phyloP scores from a whole-genome alignment of 2,113 vertebrate species.

The Lynx canadensis region DNA sequence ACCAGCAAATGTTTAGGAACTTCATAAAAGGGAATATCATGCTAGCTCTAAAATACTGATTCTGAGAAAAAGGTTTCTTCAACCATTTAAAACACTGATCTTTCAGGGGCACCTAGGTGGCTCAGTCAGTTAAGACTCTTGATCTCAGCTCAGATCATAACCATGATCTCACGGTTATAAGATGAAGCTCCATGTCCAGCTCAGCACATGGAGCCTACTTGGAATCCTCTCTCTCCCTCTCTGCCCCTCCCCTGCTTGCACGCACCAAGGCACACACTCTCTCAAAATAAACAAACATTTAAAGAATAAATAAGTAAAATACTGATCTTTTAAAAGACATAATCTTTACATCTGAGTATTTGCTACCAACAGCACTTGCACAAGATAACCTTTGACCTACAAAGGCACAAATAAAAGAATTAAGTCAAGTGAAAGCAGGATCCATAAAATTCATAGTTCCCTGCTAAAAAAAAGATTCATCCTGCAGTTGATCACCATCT shows the following conservation, averaged over 20 bases:
- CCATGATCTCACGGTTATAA: too few relatives aligned
- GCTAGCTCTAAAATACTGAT: neutral
- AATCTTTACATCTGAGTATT: neutral
- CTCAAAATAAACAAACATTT: too few relatives aligned
- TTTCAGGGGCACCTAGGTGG: neutral
- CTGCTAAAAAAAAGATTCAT: neutral
- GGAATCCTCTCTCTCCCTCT: too few relatives aligned
- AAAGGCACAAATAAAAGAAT: slow-evolving; percentile 27
- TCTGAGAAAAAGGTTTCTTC: slow-evolving; percentile 31
- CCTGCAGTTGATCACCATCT: neutral
- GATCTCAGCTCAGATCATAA: too few relatives aligned
- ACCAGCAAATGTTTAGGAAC: slow-evolving; percentile 22
- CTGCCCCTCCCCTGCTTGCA: too few relatives aligned
- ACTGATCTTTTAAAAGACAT: neutral
- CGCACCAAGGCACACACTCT: too few relatives aligned
- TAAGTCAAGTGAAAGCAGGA: slow-evolving; percentile 10
- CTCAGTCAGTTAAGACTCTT: too few relatives aligned
- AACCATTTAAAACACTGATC: neutral
- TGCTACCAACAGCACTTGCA: neutral
- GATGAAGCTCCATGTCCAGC: too few relatives aligned
- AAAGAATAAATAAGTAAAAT: neutral
- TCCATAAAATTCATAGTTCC: neutral
- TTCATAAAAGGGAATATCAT: slow-evolving; percentile 2
- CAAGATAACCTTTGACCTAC: neutral
- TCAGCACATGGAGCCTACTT: too few relatives aligned